Percentiles rank a stretch among this genome's conserved stretches.
Conservation (phyloP, 2,797 vertebrate species). For the Halcyon chelicuti region DNA sequence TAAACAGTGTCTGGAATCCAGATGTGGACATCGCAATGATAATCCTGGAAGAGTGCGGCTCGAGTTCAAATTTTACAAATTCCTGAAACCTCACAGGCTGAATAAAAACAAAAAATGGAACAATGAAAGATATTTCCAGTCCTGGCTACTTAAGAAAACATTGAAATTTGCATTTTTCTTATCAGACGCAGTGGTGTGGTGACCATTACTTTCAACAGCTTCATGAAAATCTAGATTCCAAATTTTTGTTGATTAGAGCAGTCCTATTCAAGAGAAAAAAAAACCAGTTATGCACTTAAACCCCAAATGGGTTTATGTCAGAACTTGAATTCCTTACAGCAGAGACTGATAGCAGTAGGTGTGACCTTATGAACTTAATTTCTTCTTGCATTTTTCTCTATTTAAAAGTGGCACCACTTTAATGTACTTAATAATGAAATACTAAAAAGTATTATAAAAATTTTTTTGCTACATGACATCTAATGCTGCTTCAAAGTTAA, state of each 20-base stretch:
- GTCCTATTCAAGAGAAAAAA: neutral
- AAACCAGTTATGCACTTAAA: neutral
- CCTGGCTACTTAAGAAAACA: neutral
- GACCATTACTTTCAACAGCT: neutral
- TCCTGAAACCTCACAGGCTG: slow-evolving; percentile 33
- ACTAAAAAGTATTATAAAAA: neutral
- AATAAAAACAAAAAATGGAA: neutral
- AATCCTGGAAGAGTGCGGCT: neutral
- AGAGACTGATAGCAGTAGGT: neutral
- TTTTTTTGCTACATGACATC: neutral
- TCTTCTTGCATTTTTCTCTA: neutral
- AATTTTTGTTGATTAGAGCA: neutral
- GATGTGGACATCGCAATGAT: slow-evolving; percentile 60
- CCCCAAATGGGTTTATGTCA: neutral
- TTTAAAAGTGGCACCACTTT: neutral
- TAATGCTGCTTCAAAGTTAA: neutral
- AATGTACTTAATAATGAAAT: neutral
- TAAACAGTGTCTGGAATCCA: slow-evolving; percentile 65
- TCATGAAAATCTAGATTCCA: neutral
- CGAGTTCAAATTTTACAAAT: slow-evolving; percentile 46
- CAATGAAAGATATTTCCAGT: neutral
- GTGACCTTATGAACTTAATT: neutral
- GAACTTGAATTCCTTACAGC: neutral
- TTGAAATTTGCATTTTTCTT: neutral
- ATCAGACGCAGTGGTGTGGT: neutral